phyloP scores from a whole-genome alignment of 2,888 invertebrate genomes.

The Panzeria rudis region DNA sequence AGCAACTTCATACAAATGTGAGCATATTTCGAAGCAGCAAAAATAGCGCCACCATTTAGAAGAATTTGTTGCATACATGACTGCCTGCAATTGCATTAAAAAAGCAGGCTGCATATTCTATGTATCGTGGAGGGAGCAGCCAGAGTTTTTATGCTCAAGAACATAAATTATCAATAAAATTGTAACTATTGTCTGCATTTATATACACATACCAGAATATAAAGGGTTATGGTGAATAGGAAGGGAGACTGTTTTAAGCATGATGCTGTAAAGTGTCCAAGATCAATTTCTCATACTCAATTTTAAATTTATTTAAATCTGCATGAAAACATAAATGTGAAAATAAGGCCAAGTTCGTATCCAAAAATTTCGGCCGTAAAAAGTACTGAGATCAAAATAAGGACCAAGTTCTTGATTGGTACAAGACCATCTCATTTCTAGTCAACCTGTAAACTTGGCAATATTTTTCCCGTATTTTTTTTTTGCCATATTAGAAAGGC shows the following conservation, averaged over 20 bases:
- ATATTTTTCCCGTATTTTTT: too few relatives aligned
- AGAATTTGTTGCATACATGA: slow-evolving; percentile 60
- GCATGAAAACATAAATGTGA: too few relatives aligned
- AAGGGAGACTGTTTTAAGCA: neutral
- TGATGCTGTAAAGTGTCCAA: slow-evolving; percentile 3
- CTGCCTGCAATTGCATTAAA: slow-evolving; percentile 45
- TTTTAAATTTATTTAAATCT: slow-evolving; percentile 28
- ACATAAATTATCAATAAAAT: slow-evolving; percentile 65
- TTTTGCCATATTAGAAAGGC: too few relatives aligned
- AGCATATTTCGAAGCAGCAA: neutral
- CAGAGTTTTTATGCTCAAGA: neutral
- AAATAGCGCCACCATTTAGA: slow-evolving; percentile 60
- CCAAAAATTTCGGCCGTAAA: too few relatives aligned
- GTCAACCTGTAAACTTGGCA: too few relatives aligned
- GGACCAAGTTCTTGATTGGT: too few relatives aligned
- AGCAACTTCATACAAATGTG: neutral
- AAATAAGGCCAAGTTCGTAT: too few relatives aligned
- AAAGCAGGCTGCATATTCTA: slow-evolving; percentile 16
- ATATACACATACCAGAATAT: neutral
- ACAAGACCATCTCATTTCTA: too few relatives aligned
- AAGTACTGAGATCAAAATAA: too few relatives aligned
- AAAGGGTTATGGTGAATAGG: slow-evolving; percentile 16
- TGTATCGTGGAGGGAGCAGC: neutral
- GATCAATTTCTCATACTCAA: slow-evolving; percentile 43
- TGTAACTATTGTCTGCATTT: slow-evolving; percentile 11